A percentile compares a stretch with the other conserved stretches of the same genome.
These are phyloP conservation scores for Eristalis pertinax DNA, from an alignment of 2,888 invertebrate genomes.

Conservation along the genomic window DNA sequence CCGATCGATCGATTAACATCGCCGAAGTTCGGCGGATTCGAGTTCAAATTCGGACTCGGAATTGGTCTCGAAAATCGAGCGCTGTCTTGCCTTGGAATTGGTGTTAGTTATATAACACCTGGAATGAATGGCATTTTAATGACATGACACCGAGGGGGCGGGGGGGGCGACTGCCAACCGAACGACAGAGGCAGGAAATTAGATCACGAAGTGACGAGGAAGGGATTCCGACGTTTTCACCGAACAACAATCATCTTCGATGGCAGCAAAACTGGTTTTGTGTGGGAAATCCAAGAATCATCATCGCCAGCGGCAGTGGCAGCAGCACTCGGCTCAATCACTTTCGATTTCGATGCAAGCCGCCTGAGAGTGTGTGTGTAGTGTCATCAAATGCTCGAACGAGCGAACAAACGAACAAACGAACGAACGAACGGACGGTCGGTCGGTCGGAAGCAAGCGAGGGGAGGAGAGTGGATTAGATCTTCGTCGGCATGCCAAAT, in stretches of 20 bases:
- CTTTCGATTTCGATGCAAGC: constrained; percentile 62
- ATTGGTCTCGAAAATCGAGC: neutral
- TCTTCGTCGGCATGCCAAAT: constrained; percentile 25
- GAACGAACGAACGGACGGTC: neutral
- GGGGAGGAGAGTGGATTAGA: too few relatives aligned
- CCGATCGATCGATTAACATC: constrained; percentile 29
- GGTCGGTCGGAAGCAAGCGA: constrained; percentile 7
- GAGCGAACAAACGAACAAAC: neutral
- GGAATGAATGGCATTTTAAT: constrained; percentile 72
- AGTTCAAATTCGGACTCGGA: neutral
- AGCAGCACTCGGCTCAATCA: constrained; percentile 40
- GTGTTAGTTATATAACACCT: constrained; percentile 58
- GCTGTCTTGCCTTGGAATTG: neutral
- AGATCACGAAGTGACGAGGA: constrained; percentile 62
- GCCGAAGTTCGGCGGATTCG: constrained; percentile 31
- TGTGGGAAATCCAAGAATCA: constrained; percentile 57
- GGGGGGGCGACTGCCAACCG: constrained; percentile 21
- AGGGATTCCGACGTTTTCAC: constrained; percentile 43
- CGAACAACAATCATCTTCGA: constrained; percentile 22
- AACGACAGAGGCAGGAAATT: constrained; percentile 25
- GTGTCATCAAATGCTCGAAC: neutral
- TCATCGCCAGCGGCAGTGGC: constrained; percentile 29
- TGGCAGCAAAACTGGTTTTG: constrained; percentile 36
- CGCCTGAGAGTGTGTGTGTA: neutral
- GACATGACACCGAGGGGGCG: constrained; percentile 59